Conservation (phyloP, 2,888 invertebrate genomes). For the Allacma fusca region DNA sequence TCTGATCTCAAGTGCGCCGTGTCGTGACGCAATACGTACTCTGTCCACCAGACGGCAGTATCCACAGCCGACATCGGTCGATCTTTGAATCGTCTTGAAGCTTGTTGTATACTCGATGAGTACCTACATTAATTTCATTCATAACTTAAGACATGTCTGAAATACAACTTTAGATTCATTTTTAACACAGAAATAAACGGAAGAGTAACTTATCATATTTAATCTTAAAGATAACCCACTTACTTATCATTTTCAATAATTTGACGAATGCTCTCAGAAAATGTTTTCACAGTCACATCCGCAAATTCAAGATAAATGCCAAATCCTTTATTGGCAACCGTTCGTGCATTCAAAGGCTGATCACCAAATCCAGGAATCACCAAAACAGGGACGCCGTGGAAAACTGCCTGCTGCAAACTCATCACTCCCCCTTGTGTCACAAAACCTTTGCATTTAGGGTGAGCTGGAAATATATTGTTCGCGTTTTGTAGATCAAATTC, state of each 20-base stretch:
- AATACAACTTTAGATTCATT: too few species aligned
- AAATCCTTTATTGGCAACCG: background rate
- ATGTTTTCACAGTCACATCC: background rate
- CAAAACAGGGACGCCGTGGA: background rate
- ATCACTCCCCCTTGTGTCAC: background rate
- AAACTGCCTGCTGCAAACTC: background rate
- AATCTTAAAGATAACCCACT: background rate
- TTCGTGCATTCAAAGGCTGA: background rate
- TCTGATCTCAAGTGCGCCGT: too few species aligned
- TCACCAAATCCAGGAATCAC: background rate
- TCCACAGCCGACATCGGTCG: too few species aligned
- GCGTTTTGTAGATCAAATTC: background rate
- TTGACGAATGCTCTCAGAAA: background rate
- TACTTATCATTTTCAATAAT: background rate
- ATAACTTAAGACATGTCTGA: too few species aligned
- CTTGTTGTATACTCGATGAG: too few species aligned
- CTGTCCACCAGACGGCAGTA: too few species aligned
- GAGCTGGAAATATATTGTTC: background rate
- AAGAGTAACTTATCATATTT: too few species aligned
- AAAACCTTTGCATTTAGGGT: background rate
- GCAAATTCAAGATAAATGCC: background rate
- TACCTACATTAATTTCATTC: too few species aligned
- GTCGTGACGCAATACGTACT: too few species aligned
- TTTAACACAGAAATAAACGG: too few species aligned
- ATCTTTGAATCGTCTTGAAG: too few species aligned